Evolutionary conservation across 2,888 invertebrate species (phyloP).

Genomic region (Stomorhina lunata): DNA sequence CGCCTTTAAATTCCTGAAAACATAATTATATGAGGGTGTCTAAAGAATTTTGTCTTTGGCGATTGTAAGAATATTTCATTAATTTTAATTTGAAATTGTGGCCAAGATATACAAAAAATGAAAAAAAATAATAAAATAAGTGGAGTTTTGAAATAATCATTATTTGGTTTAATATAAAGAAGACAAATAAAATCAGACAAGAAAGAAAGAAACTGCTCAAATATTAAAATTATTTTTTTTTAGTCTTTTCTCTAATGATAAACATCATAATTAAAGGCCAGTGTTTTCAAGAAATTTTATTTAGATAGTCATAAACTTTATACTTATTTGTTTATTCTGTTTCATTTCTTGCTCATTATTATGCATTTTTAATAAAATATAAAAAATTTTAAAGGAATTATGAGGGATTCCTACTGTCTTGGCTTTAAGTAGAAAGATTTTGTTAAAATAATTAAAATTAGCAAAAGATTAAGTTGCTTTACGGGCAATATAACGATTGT

Average conservation of each 20-base stretch:
- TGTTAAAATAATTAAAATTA: no score
- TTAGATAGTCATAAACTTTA: not conserved
- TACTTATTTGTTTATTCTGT: constrained; percentile 39
- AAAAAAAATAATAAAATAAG: not conserved
- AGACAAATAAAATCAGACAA: constrained; percentile 39
- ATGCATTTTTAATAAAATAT: constrained; percentile 43
- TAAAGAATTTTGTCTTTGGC: constrained; percentile 74
- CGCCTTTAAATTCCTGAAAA: constrained; percentile 2
- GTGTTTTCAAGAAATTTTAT: not conserved
- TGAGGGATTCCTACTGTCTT: not conserved
- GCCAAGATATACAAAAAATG: constrained; percentile 58
- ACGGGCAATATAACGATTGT: no score
- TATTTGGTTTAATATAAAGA: constrained; percentile 48
- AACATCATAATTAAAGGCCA: constrained; percentile 35
- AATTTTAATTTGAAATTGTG: constrained; percentile 79
- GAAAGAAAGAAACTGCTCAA: constrained; percentile 42
- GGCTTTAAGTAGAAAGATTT: no score
- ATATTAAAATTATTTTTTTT: constrained; percentile 58
- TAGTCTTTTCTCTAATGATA: constrained; percentile 35
- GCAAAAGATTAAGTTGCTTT: no score
- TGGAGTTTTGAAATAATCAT: constrained; percentile 41
- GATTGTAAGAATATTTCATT: constrained; percentile 76
- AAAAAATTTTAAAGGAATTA: not conserved
- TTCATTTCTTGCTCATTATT: not conserved
- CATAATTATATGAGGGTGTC: constrained; percentile 69